Evolutionary conservation across 2,113 vertebrate species (phyloP), one percentile per base, ranked within the genome.

Genomic region (Uria lomvia): DNA sequence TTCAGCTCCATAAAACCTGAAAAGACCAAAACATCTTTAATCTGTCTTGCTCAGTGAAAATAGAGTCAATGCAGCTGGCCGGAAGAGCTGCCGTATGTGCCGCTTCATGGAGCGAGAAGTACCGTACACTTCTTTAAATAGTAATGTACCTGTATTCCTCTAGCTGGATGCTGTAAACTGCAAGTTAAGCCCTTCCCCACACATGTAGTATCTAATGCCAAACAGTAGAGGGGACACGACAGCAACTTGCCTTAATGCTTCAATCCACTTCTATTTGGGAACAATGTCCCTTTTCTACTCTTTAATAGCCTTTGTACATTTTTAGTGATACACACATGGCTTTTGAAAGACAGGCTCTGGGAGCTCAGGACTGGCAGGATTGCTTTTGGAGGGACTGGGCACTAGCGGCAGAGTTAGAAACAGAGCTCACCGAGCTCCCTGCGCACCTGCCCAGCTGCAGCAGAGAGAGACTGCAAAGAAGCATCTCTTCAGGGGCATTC

Each of bases 1-100:
- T 98, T 99, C 99, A 49, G 99, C 99, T 43, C 98, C 98, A 29
- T 99, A 99, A 97, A 99, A 99, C 98, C 99, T 99, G 97, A 19
- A 91, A 94, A 94, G 77, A 76, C 7, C 56, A 90, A 97, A 93
- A 96, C 42, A n/a, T 11, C 20, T 71, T 92, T 59, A 66, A 63
- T 74, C 9, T 17, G 30, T 19, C 67, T 78, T 2, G 3, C 24
- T 87, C 50, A 66, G 52, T 67, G 65, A 72, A 36, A 67, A 53
- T 16, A n/a, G 1, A 76, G 52, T 32, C 76, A 49, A 3, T 23
- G 36, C 56, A 91, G 62, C 58, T 9, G n/a, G n/a, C 60, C 66
- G 53, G 14, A 58, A 77, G 20, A 62, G 55, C n/a, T 38, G 20
- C 50, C 7, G 5, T 52, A 15, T 12, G 8, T 3, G 4, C 36